A percentile compares a stretch with the other conserved stretches of the same genome.
phyloP scores from a whole-genome alignment of 2,888 invertebrate genomes.

The Leptarthrus brevirostris region DNA sequence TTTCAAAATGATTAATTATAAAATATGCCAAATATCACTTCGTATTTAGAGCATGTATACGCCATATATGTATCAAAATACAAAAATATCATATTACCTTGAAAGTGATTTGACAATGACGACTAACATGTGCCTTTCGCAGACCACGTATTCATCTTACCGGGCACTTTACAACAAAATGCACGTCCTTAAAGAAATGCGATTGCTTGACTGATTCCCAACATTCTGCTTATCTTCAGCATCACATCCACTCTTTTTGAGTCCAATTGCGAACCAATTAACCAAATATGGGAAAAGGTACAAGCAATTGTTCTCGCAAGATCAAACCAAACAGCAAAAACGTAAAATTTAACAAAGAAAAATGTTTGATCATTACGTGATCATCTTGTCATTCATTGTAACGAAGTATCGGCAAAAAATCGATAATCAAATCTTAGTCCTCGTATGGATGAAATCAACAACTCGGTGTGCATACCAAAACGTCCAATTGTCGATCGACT shows the following conservation, averaged over 20 bases:
- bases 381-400: conserved; percentile 50
- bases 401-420: conserved; percentile 41
- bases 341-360: conserved; percentile 42
- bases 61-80: too few relatives aligned
- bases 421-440: conserved; percentile 19
- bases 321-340: conserved; percentile 28
- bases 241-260: conserved; percentile 20
- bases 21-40: too few relatives aligned
- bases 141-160: too few relatives aligned
- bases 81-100: too few relatives aligned
- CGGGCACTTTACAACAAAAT: not conserved
- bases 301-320: conserved; percentile 43
- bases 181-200: not conserved
- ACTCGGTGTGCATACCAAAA: conserved; percentile 38
- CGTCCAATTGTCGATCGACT: conserved; percentile 34
- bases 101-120: too few relatives aligned
- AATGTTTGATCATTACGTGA: conserved; percentile 48
- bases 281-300: conserved; percentile 43
- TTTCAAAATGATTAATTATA: too few relatives aligned
- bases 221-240: conserved; percentile 1
- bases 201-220: conserved; percentile 21
- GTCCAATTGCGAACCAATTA: conserved; percentile 49
- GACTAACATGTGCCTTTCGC: too few relatives aligned
- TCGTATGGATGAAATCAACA: conserved; percentile 12
- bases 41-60: too few relatives aligned